Base-by-base conservation (phyloP, 2,888 invertebrate species). In the Eristalis tenax region DNA sequence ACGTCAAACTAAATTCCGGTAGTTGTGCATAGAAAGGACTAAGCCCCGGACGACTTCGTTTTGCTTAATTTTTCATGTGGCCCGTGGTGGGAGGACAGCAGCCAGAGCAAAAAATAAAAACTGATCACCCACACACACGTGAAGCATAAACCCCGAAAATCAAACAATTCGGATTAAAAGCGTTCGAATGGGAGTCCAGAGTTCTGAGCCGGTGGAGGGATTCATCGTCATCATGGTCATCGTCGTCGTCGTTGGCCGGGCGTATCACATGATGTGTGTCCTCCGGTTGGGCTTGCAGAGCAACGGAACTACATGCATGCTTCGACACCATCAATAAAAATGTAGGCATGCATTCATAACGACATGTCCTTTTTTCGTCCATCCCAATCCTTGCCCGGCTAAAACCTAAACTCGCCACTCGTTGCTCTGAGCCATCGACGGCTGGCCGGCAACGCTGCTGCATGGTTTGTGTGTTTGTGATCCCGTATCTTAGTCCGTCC, bases 101-200 rank as follows among this genome's bases (percentile, higher is more conserved):
- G 2, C 4, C 4, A 50, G 6, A 50, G 13, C 6, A 4, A 2
- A 43, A 15, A 15, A n/a, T n/a, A n/a, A 50, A 6, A 8, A 26
- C 13, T 10, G 1, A 1, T 0, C 59, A 26, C 59, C 26, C 59
- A 59, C 59, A 59, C 59, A 59, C 26, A 59, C n/a, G 13, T 10
- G 85, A 83, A 65, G 73, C 82, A 88, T 80, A 88, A 84, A 68
- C 74, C 82, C 73, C 59, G 75, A 88, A 85, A 89, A 83, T 88
- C 81, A 88, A 88, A 86, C 86, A 88, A 89, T 84, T 89, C 86
- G 83, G 88, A 87, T 88, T 84, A 88, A 86, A 81, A 77, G 78
- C 88, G 74, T 83, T 83, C 81, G 70, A 68, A 73, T 78, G 83
- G 84, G 84, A 78, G 81, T 83, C 82, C 79, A 79, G 4, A 5